phyloP scores from a whole-genome alignment of 2,888 invertebrate species.

The Epirrhoe tristata region DNA sequence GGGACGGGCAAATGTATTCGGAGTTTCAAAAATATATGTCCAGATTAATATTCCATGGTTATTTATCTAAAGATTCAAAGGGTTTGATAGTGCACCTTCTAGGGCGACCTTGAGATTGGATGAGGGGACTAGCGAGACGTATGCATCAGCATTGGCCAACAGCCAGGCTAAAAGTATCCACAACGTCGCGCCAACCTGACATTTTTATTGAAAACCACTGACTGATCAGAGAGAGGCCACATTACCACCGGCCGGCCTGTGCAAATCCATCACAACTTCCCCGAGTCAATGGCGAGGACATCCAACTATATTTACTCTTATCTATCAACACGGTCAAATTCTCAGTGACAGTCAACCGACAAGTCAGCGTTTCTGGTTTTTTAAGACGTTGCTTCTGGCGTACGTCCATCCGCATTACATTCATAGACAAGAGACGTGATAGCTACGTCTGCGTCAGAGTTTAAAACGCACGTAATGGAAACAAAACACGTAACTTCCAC shows the following conservation, averaged over 20 bases:
- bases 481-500: slow-evolving; percentile 13
- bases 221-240: slow-evolving; percentile 72
- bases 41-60: slow-evolving; percentile 9
- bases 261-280: slow-evolving; percentile 77
- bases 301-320: slow-evolving; percentile 70
- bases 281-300: slow-evolving; percentile 84
- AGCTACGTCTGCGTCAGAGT: slow-evolving; percentile 48
- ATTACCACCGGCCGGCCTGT: slow-evolving; percentile 68
- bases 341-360: slow-evolving; percentile 57
- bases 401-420: slow-evolving; percentile 56
- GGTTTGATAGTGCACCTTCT: slow-evolving; percentile 55
- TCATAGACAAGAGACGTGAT: slow-evolving; percentile 53
- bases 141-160: slow-evolving; percentile 74
- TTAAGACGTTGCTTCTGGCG: slow-evolving; percentile 58
- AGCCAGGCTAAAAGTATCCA: slow-evolving; percentile 81
- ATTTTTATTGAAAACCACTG: slow-evolving; percentile 83
- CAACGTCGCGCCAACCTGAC: slow-evolving; percentile 79
- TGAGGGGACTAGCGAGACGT: slow-evolving; percentile 64
- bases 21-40: slow-evolving; percentile 18
- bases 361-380: slow-evolving; percentile 41
- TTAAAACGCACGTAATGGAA: slow-evolving; percentile 26
- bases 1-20: background rate
- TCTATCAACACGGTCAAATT: slow-evolving; percentile 67
- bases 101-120: slow-evolving; percentile 74
- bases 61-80: slow-evolving; percentile 26